Percentiles rank a stretch among this genome's conserved stretches.
Evolutionary conservation across 2,797 vertebrate species (phyloP).

Genomic region (Sebastes itinus): DNA sequence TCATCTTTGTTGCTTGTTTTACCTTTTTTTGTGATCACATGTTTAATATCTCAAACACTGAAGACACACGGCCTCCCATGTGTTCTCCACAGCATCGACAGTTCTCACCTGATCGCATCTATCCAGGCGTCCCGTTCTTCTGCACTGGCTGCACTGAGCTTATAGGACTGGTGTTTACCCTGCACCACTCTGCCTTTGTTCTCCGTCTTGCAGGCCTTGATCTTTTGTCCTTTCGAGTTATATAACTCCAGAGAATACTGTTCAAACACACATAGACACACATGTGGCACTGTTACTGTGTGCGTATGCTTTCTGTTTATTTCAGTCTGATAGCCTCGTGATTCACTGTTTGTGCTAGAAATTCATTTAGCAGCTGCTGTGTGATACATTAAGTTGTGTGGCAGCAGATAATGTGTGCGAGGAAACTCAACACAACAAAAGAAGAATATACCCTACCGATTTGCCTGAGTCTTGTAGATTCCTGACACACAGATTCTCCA

Average conservation of each 20-base stretch:
- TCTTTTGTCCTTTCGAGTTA: slow-evolving; percentile 89
- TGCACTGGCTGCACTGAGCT: slow-evolving; percentile 86
- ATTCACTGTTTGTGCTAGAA: slow-evolving; percentile 14
- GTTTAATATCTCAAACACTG: neutral
- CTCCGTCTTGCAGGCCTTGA: slow-evolving; percentile 96
- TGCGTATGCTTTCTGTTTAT: slow-evolving; percentile 6
- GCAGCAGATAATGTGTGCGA: neutral
- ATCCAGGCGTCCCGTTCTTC: slow-evolving; percentile 93
- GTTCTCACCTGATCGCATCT: slow-evolving; percentile 87
- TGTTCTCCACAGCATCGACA: neutral
- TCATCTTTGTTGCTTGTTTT: neutral
- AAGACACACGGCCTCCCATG: neutral
- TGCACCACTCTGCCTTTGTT: slow-evolving; percentile 91
- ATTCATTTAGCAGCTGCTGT: slow-evolving; percentile 20
- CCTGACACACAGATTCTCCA: slow-evolving; percentile 91
- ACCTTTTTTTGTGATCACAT: neutral
- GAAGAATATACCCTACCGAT: slow-evolving; percentile 72
- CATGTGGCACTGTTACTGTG: neutral
- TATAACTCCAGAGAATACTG: slow-evolving; percentile 93
- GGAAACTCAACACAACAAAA: neutral
- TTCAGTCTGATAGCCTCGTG: slow-evolving; percentile 1
- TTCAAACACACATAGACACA: slow-evolving; percentile 48
- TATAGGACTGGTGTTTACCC: slow-evolving; percentile 93
- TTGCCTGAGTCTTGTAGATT: slow-evolving; percentile 87
- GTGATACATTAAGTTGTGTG: slow-evolving; percentile 8